These are phyloP conservation scores for Rhizomys pruinosus DNA, from an alignment of 2,113 vertebrate species.

Conservation along the genomic window DNA sequence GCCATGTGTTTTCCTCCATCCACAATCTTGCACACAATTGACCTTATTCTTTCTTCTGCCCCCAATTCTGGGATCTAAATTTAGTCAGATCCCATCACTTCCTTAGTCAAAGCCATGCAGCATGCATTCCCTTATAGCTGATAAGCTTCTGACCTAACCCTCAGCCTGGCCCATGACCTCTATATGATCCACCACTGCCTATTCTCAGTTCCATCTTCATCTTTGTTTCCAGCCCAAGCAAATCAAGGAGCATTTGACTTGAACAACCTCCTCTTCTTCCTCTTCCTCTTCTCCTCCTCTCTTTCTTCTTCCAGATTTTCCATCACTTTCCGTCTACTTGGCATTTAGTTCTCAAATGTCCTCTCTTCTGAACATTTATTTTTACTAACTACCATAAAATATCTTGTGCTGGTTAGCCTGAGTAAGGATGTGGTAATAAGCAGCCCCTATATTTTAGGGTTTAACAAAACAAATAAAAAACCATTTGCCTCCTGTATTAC, in stretches of 20 bases:
- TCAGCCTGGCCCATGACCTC: background rate
- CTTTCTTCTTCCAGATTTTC: background rate
- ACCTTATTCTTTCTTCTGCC: constrained; percentile 47
- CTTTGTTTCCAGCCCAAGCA: background rate
- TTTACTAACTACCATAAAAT: background rate
- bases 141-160: background rate
- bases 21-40: constrained; percentile 16
- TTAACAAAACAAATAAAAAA: background rate
- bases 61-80: constrained; percentile 9
- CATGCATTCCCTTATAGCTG: background rate
- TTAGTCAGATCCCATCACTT: background rate
- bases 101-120: background rate
- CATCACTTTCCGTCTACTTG: background rate
- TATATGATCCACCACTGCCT: background rate
- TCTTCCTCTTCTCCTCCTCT: background rate
- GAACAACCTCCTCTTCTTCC: background rate
- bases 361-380: background rate
- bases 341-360: background rate
- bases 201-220: background rate
- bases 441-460: background rate
- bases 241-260: background rate
- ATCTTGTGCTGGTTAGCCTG: background rate
- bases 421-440: background rate
- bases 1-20: background rate
- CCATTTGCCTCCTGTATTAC: background rate